Evolutionary conservation across 2,797 vertebrate genomes (phyloP).

Genomic region (Pelodytes ibericus): DNA sequence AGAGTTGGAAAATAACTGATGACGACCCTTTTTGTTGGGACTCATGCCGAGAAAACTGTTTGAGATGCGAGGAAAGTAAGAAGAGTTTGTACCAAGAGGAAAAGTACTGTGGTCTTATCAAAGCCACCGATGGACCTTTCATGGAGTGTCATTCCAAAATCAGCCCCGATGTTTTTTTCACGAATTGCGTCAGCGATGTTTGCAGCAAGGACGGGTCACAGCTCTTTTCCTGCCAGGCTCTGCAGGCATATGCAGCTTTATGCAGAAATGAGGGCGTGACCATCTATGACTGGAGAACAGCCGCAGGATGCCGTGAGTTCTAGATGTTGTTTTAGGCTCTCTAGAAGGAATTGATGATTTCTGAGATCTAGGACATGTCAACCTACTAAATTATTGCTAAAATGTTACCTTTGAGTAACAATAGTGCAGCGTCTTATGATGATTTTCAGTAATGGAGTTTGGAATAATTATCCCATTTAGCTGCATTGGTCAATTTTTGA

Average conservation of each 20-base stretch:
- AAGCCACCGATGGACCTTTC: constrained; percentile 67
- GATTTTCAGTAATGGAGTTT: too few species aligned
- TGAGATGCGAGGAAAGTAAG: not conserved
- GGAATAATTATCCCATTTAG: too few species aligned
- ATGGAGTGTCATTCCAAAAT: constrained; percentile 64
- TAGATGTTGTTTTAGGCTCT: too few species aligned
- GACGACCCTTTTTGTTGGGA: constrained; percentile 47
- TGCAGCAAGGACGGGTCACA: constrained; percentile 52
- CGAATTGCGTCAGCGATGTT: constrained; percentile 59
- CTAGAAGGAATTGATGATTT: too few species aligned
- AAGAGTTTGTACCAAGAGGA: not conserved
- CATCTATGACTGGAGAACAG: constrained; percentile 63
- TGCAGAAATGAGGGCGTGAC: constrained; percentile 60
- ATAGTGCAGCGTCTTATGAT: too few species aligned
- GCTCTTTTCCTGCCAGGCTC: constrained; percentile 59
- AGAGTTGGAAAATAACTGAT: constrained; percentile 53
- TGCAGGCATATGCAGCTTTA: constrained; percentile 62
- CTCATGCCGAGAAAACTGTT: constrained; percentile 24
- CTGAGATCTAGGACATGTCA: too few species aligned
- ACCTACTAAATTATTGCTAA: too few species aligned
- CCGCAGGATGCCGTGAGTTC: constrained; percentile 64
- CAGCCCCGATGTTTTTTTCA: constrained; percentile 58
- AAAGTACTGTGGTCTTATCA: constrained; percentile 37
- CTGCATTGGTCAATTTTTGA: too few species aligned
- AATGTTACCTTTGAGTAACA: too few species aligned